Evolutionary conservation across 2,797 vertebrate species (phyloP).

Genomic region (Chiroxiphia lanceolata): DNA sequence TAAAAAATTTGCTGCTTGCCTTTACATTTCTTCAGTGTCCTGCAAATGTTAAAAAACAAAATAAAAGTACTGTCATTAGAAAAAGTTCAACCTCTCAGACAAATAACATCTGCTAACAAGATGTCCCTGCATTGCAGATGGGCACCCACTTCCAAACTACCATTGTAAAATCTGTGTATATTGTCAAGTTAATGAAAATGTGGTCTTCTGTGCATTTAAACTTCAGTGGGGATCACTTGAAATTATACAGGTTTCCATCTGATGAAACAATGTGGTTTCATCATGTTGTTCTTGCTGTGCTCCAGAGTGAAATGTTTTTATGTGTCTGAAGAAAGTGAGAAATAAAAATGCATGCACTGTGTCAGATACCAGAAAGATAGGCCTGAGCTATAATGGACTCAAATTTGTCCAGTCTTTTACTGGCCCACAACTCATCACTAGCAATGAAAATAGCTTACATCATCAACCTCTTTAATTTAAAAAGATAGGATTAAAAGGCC

Average conservation of each 20-base stretch:
- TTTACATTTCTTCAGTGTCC: not conserved
- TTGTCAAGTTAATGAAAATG: constrained; percentile 2
- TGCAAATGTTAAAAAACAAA: not conserved
- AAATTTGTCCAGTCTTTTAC: not conserved
- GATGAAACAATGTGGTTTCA: not conserved
- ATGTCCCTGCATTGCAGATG: constrained; percentile 10
- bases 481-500: not conserved
- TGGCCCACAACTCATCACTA: not conserved
- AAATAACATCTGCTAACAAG: constrained; percentile 53
- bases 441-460: not conserved
- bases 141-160: not conserved
- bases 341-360: rapidly evolving
- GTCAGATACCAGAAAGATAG: not conserved
- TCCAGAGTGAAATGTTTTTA: not conserved
- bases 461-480: not conserved
- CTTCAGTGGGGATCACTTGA: not conserved
- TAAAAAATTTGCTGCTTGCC: not conserved
- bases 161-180: constrained; percentile 1
- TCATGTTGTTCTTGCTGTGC: not conserved
- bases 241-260: constrained; percentile 1
- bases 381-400: not conserved
- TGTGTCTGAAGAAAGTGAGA: not conserved
- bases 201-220: not conserved
- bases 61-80: not conserved
- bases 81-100: not conserved